Evolutionary conservation across 30 jellyfish, hydroid and myxozoan species (phyloP).

Genomic region (Clytia hemisphaerica): DNA sequence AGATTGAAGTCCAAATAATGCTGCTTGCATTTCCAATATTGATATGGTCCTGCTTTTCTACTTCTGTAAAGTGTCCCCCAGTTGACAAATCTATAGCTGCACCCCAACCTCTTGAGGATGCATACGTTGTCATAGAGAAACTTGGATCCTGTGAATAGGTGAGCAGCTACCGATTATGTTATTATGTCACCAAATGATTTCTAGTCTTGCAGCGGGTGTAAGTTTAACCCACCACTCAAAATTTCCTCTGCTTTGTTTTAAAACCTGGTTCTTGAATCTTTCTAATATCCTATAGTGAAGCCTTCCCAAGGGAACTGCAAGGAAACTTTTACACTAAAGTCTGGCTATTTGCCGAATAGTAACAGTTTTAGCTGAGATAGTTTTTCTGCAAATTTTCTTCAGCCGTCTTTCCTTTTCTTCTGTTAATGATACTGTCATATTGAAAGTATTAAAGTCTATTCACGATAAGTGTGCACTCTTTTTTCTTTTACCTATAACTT

Average conservation of each 20-base stretch:
- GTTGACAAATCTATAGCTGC: background rate
- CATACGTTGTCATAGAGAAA: background rate
- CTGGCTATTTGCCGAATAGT: constrained; percentile 11
- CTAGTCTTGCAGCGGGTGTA: background rate
- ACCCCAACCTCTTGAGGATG: constrained; percentile 33
- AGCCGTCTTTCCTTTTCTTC: background rate
- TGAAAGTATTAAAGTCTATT: no score
- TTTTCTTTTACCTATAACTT: no score
- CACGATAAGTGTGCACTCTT: no score
- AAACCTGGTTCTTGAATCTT: background rate
- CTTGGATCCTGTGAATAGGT: background rate
- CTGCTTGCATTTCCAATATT: background rate
- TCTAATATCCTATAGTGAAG: constrained; percentile 4
- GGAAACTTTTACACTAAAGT: constrained; percentile 9
- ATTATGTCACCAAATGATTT: background rate
- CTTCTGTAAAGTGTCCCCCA: background rate
- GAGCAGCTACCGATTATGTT: background rate
- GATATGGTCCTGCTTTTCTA: constrained; percentile 11
- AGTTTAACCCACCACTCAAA: background rate
- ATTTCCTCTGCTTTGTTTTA: background rate
- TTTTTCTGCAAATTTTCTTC: background rate
- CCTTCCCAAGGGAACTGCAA: constrained; percentile 18
- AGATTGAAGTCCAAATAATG: constrained; percentile 14
- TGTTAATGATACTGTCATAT: constrained; percentile 17
- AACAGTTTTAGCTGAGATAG: background rate